Evolutionary conservation across 2,888 invertebrate genomes (phyloP).

Genomic region (Mythimna albipuncta): DNA sequence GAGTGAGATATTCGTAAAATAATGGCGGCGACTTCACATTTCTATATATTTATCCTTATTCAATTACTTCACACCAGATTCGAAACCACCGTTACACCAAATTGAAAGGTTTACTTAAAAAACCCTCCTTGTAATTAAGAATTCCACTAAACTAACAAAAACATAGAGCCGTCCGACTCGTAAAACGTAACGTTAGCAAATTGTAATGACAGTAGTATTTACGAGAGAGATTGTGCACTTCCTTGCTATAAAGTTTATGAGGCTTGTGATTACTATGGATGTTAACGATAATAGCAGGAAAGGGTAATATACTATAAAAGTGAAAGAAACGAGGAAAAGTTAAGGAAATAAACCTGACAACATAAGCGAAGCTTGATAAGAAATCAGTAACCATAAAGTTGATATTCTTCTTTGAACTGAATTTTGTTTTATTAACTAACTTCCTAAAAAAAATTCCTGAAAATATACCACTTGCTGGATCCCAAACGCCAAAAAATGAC

Average conservation of each 20-base stretch:
- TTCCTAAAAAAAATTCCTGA: no score
- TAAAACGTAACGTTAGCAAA: slow-evolving; percentile 17
- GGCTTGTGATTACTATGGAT: slow-evolving; percentile 27
- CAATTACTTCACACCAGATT: no score
- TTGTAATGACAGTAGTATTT: slow-evolving; percentile 24
- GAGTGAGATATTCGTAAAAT: no score
- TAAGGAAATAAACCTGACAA: background rate
- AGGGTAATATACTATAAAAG: slow-evolving; percentile 32
- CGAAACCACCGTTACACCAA: no score
- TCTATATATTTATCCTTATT: no score
- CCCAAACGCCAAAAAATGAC: no score
- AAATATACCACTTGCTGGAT: background rate
- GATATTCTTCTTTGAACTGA: background rate
- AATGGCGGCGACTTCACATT: no score
- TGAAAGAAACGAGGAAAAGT: slow-evolving; percentile 8
- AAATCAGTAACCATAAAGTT: background rate
- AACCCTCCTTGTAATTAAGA: background rate
- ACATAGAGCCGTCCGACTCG: background rate
- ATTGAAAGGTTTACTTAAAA: no score
- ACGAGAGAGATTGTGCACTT: slow-evolving; percentile 40
- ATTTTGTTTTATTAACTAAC: background rate
- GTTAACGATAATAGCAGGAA: slow-evolving; percentile 34
- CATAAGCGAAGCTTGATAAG: background rate
- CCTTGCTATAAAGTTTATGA: slow-evolving; percentile 49
- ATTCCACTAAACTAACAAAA: background rate